Conservation (phyloP, 2,888 invertebrate species). For the Patella pellucida region DNA sequence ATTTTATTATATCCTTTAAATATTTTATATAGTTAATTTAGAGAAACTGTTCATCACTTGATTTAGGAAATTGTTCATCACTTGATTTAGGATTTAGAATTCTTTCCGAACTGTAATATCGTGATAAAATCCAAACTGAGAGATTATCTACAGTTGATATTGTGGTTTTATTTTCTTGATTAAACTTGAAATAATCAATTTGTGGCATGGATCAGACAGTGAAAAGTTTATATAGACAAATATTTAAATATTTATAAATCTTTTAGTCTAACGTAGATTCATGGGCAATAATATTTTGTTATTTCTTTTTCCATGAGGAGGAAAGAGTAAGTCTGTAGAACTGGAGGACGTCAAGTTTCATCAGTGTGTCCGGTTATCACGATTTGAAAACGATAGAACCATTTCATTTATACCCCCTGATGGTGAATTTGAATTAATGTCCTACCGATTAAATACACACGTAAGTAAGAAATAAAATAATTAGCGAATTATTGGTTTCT, state of each 20-base stretch:
- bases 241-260: no score
- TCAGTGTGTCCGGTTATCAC: constrained; percentile 94
- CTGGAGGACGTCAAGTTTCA: constrained; percentile 99
- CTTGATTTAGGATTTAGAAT: no score
- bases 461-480: constrained; percentile 72
- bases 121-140: no score
- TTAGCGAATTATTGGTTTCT: no score
- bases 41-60: no score
- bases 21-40: no score
- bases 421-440: constrained; percentile 99
- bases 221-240: no score
- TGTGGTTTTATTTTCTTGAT: no score
- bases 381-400: constrained; percentile 98
- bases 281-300: constrained; percentile 4
- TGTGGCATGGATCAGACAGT: no score
- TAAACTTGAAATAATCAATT: neutral
- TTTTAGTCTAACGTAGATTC: neutral
- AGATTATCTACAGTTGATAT: no score
- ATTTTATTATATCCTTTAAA: neutral
- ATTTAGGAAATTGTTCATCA: no score
- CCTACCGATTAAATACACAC: constrained; percentile 95
- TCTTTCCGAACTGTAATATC: no score
- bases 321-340: constrained; percentile 97
- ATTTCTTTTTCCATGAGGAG: constrained; percentile 73
- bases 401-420: constrained; percentile 99